Percentiles rank a stretch among this genome's conserved stretches.
Conservation (phyloP, 53 echinoderm and acorn worm species). For the Mesocentrotus franciscanus region DNA sequence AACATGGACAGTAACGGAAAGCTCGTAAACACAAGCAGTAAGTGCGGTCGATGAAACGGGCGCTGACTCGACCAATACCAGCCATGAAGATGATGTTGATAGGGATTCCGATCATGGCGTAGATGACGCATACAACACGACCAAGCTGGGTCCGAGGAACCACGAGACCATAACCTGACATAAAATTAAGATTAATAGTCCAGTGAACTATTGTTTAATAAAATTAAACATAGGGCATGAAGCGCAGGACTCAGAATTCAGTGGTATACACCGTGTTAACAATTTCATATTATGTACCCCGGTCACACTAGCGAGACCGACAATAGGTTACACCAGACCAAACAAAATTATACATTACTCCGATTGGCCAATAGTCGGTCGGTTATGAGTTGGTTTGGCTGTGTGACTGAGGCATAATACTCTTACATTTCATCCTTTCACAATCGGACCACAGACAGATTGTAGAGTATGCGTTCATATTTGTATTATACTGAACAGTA, state of each 20-base stretch:
- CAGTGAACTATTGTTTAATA: not conserved
- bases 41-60: slow-evolving; percentile 36
- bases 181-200: not conserved
- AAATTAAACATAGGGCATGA: not conserved
- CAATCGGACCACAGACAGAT: too few species aligned
- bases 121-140: slow-evolving; percentile 53
- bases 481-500: not conserved
- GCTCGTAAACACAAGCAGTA: not conserved
- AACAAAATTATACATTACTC: too few species aligned
- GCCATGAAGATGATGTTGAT: slow-evolving; percentile 65
- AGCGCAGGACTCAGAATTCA: not conserved
- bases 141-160: slow-evolving; percentile 56
- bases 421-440: too few species aligned
- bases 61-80: slow-evolving; percentile 39
- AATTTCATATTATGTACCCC: too few species aligned
- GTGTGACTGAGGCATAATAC: too few species aligned
- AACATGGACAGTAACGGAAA: not conserved
- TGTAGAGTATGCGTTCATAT: too few species aligned
- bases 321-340: too few species aligned
- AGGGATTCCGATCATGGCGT: slow-evolving; percentile 55
- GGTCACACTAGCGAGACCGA: too few species aligned
- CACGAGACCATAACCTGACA: slow-evolving; percentile 52
- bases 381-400: too few species aligned
- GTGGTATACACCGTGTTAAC: not conserved
- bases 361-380: too few species aligned